Conservation (phyloP, 2,888 invertebrate species). For the Tenodera sinensis region DNA sequence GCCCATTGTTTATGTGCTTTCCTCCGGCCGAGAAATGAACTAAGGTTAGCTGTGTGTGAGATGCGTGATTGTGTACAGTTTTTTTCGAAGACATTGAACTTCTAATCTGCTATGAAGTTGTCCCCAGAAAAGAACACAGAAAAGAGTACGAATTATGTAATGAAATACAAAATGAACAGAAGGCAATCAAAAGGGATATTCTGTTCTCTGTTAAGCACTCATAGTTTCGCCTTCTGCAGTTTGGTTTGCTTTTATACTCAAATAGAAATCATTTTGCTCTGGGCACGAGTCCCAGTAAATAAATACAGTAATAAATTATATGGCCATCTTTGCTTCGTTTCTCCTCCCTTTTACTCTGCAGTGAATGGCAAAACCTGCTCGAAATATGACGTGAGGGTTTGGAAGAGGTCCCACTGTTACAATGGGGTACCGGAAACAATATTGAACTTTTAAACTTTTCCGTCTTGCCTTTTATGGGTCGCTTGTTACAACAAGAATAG, state of each 20-base stretch:
- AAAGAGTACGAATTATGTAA: too few species aligned
- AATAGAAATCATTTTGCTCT: background rate
- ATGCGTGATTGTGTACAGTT: too few species aligned
- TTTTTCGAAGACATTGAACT: too few species aligned
- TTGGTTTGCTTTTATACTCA: background rate
- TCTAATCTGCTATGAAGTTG: too few species aligned
- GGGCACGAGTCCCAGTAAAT: background rate
- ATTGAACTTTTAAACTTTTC: background rate
- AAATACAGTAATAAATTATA: constrained; percentile 23
- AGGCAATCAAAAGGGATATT: too few species aligned
- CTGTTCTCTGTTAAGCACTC: too few species aligned
- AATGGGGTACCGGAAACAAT: background rate
- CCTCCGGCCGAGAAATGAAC: too few species aligned
- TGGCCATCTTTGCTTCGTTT: background rate
- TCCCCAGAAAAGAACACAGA: too few species aligned
- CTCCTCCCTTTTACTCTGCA: background rate
- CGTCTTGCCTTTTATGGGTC: background rate
- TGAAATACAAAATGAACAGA: too few species aligned
- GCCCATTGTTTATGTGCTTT: too few species aligned
- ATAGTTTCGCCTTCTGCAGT: background rate
- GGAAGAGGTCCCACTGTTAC: background rate
- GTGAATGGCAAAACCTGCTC: constrained; percentile 9
- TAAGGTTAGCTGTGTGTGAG: too few species aligned
- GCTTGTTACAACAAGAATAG: background rate
- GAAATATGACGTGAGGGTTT: constrained; percentile 23